Evolutionary conservation across 2,113 vertebrate genomes (phyloP).

Genomic region (Isichthys henryi): DNA sequence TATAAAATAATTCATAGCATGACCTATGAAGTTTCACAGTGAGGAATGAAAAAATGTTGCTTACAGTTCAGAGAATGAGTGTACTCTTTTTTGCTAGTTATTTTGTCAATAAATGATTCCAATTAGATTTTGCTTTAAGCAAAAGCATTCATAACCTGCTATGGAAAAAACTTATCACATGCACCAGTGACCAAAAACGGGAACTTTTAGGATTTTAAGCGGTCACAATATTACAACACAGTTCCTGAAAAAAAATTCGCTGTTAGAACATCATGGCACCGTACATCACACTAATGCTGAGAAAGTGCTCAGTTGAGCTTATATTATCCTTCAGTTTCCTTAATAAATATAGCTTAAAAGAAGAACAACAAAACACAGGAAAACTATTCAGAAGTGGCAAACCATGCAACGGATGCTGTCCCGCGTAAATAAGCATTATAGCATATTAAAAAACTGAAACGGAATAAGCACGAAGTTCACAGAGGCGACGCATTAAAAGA

Average conservation of each 20-base stretch:
- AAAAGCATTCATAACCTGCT: no score
- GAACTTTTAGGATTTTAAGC: not conserved
- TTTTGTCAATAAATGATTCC: conserved; percentile 11
- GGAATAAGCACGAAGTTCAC: not conserved
- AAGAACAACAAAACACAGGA: not conserved
- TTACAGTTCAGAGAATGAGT: not conserved
- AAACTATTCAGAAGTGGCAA: not conserved
- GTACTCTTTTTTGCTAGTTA: not conserved
- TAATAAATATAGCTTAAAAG: not conserved
- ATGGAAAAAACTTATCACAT: not conserved
- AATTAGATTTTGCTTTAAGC: not conserved
- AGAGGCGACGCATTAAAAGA: not conserved
- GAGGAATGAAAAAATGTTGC: not conserved
- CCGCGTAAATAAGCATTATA: not conserved
- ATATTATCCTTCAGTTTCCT: not conserved
- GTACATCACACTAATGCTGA: not conserved
- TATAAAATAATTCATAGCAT: not conserved
- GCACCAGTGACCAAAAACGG: not conserved
- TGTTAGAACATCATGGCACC: not conserved
- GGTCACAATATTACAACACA: not conserved
- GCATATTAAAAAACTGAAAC: not conserved
- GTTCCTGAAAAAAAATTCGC: not conserved
- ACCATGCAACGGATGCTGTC: not conserved
- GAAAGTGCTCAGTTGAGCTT: not conserved
- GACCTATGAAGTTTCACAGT: not conserved